Evolutionary conservation across 2,888 invertebrate genomes (phyloP), one percentile per base, ranked within the genome.

Genomic region (Diabrotica balteata): DNA sequence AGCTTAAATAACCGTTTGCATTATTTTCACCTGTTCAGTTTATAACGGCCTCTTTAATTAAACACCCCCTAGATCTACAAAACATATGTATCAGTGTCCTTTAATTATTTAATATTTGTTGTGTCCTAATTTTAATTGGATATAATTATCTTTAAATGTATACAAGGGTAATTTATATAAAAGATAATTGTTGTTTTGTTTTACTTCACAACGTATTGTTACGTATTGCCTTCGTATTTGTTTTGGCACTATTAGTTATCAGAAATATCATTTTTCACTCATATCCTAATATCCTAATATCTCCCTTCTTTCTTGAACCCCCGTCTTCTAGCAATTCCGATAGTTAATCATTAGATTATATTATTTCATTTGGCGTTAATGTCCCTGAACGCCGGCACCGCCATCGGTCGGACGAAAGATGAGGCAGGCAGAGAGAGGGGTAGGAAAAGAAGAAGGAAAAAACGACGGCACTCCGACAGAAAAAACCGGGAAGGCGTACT

Each of bases 401-500:
- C 44, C 53, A 50, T 42, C 59, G 44, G 50, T 50, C 58, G 66
- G 54, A n/a, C 51, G 43, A n/a, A 52, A 57, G 45, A 11, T 9
- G 54, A 32, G 49, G 50, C 50, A 45, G 55, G 52, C 22, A 46
- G 53, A 61, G 67, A 46, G 58, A 45, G 66, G 51, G 58, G 50
- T 42, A 62, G 59, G 55, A 66, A 63, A 71, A 71, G 68, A 71
- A 69, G 70, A 68, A 67, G 68, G 72, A 73, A 76, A 75, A 77
- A 79, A 76, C 72, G 73, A 73, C 72, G 72, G 76, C 78, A 76
- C 79, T 78, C 76, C 76, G 74, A 75, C 72, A 66, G 73, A 72
- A 81, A 80, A 80, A 80, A 77, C 75, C 77, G 78, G 79, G 78
- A 79, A 80, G 81, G 81, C 80, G 78, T 76, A 78, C 78, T 77